Conservation (phyloP, 2,113 vertebrate species). For the Sitta europaea region DNA sequence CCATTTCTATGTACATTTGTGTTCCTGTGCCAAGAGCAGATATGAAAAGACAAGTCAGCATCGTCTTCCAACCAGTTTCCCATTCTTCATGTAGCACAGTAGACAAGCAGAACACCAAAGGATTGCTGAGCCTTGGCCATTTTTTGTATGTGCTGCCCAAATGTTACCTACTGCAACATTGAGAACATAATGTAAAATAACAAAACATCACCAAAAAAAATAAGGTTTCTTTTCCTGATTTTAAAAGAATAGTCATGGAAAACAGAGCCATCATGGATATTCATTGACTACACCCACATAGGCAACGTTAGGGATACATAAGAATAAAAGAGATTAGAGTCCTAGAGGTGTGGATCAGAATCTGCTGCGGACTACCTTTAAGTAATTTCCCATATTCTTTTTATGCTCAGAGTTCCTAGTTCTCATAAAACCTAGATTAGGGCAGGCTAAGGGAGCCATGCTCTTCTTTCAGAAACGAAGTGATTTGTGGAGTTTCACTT, state of each 20-base stretch:
- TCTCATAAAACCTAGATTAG: neutral
- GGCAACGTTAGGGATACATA: neutral
- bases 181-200: neutral
- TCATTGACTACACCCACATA: neutral
- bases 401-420: neutral
- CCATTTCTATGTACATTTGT: neutral
- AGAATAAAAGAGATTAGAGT: neutral
- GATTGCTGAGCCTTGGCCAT: fast-evolving
- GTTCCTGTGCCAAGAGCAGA: neutral
- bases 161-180: neutral
- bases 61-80: neutral
- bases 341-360: neutral
- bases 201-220: neutral
- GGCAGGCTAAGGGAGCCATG: neutral
- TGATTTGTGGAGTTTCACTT: neutral
- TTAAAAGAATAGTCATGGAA: neutral
- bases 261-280: neutral
- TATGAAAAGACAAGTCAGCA: neutral
- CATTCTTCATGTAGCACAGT: neutral
- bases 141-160: neutral
- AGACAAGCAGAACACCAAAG: neutral
- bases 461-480: neutral
- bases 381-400: neutral
- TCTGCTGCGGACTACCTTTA: neutral
- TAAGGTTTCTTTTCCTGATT: neutral